A percentile compares a stretch with the other conserved stretches of the same genome.
Evolutionary conservation across 2,797 vertebrate species (phyloP).

Genomic region (Lerista edwardsae): DNA sequence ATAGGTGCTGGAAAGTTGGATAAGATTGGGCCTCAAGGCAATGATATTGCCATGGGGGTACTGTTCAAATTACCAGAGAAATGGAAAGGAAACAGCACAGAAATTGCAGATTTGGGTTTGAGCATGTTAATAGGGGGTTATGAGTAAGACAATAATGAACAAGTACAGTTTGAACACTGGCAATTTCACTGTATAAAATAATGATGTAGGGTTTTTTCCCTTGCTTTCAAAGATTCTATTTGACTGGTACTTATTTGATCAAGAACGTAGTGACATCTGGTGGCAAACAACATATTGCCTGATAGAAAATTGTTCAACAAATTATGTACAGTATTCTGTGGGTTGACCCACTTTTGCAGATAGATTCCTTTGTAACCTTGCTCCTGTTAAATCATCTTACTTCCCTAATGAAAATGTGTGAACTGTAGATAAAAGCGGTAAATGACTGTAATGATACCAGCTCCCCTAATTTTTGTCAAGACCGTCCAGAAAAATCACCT

Average conservation of each 20-base stretch:
- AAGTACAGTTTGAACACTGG: background rate
- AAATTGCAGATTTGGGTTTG: background rate
- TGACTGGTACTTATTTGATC: constrained; percentile 25
- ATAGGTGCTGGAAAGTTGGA: too few species aligned
- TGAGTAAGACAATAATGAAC: background rate
- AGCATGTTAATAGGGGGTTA: background rate
- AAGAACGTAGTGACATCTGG: constrained; percentile 76
- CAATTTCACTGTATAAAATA: background rate
- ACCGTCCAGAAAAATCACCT: background rate
- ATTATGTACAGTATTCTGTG: background rate
- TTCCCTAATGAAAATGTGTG: constrained; percentile 18
- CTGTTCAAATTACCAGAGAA: too few species aligned
- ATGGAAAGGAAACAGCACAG: background rate
- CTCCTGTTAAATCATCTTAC: constrained; percentile 23
- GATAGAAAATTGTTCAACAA: background rate
- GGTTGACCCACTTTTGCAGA: constrained; percentile 42
- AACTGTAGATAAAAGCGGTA: constrained; percentile 29
- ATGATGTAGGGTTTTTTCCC: too few species aligned
- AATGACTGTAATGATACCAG: background rate
- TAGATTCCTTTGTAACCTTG: background rate
- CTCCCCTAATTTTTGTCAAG: background rate
- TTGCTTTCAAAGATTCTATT: background rate
- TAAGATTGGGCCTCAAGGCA: too few species aligned
- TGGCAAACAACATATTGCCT: constrained; percentile 52
- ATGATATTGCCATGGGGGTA: too few species aligned